These are phyloP conservation scores for Tamandua tetradactyla DNA, from an alignment of 2,797 vertebrate genomes.

Conservation along the genomic window DNA sequence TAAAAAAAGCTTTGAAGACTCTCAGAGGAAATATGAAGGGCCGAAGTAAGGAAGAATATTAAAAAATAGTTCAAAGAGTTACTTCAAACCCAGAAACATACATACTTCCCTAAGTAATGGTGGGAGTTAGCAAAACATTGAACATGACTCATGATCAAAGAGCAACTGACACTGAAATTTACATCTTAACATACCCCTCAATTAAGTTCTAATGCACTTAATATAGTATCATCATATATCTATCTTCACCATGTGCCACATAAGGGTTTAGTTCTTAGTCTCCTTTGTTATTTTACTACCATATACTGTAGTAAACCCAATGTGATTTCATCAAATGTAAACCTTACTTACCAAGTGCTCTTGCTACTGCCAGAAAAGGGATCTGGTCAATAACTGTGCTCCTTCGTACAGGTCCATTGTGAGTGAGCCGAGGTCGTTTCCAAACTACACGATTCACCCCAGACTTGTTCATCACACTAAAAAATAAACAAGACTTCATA, in stretches of 20 bases:
- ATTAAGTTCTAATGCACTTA: not conserved
- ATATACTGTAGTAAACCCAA: not conserved
- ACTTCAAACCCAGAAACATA: slow-evolving; percentile 19
- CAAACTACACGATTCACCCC: slow-evolving; percentile 98
- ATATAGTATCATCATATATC: not conserved
- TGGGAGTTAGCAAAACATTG: not conserved
- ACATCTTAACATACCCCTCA: not conserved
- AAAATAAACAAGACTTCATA: slow-evolving; percentile 51
- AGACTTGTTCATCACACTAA: slow-evolving; percentile 97
- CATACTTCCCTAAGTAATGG: not conserved
- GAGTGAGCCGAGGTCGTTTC: slow-evolving; percentile 95
- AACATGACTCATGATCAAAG: slow-evolving; percentile 3
- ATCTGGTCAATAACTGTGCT: slow-evolving; percentile 99
- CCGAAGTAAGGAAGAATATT: slow-evolving; percentile 18
- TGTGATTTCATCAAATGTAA: slow-evolving; percentile 31
- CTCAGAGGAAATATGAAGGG: slow-evolving; percentile 27
- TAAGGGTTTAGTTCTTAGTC: not conserved
- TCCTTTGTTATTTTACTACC: slow-evolving; percentile 16
- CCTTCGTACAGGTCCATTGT: slow-evolving; percentile 95
- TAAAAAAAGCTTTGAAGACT: not conserved
- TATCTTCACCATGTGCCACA: not conserved
- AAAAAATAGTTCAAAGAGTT: slow-evolving; percentile 45
- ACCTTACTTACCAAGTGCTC: slow-evolving; percentile 92
- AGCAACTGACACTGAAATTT: not conserved
- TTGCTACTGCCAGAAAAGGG: slow-evolving; percentile 96